phyloP scores from a whole-genome alignment of 2,888 invertebrate genomes.

The Kryphioiulus occultus region DNA sequence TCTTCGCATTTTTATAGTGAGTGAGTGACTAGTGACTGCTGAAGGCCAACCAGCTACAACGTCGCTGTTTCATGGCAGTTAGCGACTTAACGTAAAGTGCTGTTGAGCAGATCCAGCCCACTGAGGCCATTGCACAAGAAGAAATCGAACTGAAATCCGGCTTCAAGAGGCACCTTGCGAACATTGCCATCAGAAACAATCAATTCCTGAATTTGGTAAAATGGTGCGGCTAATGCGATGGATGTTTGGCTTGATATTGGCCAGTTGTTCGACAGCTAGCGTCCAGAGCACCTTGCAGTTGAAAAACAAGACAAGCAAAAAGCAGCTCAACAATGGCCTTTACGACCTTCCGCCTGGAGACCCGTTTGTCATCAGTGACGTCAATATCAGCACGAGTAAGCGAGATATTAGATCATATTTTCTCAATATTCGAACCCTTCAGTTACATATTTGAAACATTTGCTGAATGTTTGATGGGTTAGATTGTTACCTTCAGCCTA shows the following conservation, averaged over 20 bases:
- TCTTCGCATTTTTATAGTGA: background rate
- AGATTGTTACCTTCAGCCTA: too few species aligned
- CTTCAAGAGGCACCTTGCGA: background rate
- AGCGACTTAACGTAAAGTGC: background rate
- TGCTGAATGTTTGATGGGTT: too few species aligned
- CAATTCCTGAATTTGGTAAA: background rate
- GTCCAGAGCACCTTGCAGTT: constrained; percentile 1
- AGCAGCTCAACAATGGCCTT: background rate
- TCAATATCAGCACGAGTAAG: background rate
- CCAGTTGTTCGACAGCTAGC: constrained; percentile 37
- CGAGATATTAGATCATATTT: background rate
- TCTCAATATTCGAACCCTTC: too few species aligned
- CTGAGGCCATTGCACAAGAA: background rate
- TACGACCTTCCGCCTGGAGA: constrained; percentile 9
- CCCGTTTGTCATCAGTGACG: background rate
- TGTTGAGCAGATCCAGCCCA: background rate
- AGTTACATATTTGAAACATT: too few species aligned
- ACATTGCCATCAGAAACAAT: background rate
- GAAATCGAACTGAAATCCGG: background rate
- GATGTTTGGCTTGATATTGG: constrained; percentile 44
- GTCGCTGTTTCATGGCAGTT: background rate
- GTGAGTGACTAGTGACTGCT: background rate
- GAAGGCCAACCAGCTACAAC: background rate
- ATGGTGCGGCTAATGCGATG: constrained; percentile 44
- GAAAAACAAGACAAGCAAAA: background rate